Conservation (phyloP, 2,888 invertebrate species). For the Nomada fabriciana region DNA sequence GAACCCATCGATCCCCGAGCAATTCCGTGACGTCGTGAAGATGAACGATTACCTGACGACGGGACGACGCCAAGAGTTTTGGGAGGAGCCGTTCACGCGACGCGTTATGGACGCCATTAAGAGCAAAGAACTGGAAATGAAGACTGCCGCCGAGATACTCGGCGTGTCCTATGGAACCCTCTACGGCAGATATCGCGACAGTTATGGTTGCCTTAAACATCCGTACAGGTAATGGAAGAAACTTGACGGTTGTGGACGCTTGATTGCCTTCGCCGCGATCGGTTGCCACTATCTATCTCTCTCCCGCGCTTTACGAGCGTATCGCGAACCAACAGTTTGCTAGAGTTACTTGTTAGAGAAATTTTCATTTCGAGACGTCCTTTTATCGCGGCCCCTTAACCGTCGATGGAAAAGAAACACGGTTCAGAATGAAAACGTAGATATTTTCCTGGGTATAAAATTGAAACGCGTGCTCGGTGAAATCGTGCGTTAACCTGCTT, state of each 20-base stretch:
- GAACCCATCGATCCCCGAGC: constrained; percentile 82
- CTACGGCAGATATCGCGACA: constrained; percentile 95
- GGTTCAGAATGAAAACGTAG: constrained; percentile 1
- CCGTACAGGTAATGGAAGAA: constrained; percentile 89
- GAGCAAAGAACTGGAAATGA: constrained; percentile 96
- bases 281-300: neutral
- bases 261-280: constrained; percentile 43
- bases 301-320: constrained; percentile 11
- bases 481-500: constrained; percentile 52
- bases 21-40: constrained; percentile 90
- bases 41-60: constrained; percentile 94
- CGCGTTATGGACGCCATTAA: constrained; percentile 95
- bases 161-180: constrained; percentile 96
- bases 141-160: constrained; percentile 94
- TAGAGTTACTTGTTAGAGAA: neutral
- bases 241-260: constrained; percentile 18
- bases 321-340: neutral
- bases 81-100: constrained; percentile 96
- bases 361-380: neutral
- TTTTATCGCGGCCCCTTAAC: too few species aligned
- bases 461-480: constrained; percentile 31
- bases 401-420: neutral
- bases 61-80: constrained; percentile 95
- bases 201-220: constrained; percentile 94
- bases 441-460: constrained; percentile 36